Percentiles rank a stretch among this genome's conserved stretches.
Evolutionary conservation across 2,797 vertebrate species (phyloP).

Genomic region (Coilia nasus): DNA sequence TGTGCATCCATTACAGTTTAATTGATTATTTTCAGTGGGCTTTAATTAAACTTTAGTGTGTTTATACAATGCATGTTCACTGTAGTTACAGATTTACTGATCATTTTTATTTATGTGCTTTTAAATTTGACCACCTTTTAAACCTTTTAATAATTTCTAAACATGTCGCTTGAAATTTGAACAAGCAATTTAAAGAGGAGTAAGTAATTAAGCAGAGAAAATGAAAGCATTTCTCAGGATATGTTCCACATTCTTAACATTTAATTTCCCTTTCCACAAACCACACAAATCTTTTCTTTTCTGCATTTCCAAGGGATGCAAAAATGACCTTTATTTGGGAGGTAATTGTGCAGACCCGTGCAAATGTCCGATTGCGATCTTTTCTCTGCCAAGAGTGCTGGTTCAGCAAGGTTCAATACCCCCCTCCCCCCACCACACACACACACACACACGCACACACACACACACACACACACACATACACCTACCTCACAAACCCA

Average conservation of each 20-base stretch:
- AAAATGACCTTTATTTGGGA: slow-evolving; percentile 94
- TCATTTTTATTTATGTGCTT: neutral
- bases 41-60: neutral
- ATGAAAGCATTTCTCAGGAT: neutral
- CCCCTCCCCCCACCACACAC: slow-evolving; percentile 62
- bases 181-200: neutral
- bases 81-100: neutral
- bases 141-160: neutral
- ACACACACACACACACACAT: slow-evolving; percentile 8
- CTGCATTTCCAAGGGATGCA: slow-evolving; percentile 65
- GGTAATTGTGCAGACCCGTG: slow-evolving; percentile 84
- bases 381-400: slow-evolving; percentile 85
- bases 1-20: neutral
- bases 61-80: neutral
- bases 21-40: neutral
- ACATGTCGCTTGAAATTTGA: neutral
- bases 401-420: slow-evolving; percentile 94
- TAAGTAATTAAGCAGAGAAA: neutral
- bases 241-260: slow-evolving; percentile 34
- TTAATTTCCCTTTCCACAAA: slow-evolving; percentile 53
- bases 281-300: slow-evolving; percentile 33
- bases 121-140: neutral
- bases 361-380: slow-evolving; percentile 97
- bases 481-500: neutral
- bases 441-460: slow-evolving; percentile 2